Evolutionary conservation across 2,797 vertebrate genomes (phyloP), one percentile per base, ranked within the genome.

Genomic region (Gobionotothen gibberifrons): DNA sequence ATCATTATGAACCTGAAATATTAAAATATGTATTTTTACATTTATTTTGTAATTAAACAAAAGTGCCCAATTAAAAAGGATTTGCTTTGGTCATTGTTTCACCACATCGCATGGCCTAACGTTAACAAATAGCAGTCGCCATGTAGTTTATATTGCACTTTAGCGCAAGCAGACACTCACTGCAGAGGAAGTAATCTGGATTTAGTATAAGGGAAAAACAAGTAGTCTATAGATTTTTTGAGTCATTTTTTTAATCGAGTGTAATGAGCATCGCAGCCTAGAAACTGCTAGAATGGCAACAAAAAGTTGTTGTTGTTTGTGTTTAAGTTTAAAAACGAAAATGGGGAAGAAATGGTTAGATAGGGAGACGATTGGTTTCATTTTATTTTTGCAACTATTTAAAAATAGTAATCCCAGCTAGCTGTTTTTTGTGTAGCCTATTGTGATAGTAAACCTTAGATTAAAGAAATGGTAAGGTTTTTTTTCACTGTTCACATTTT

Each of bases 401-500:
- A 3, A 11, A 43, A 11, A 11, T 43, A 3, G 12, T 3, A 39
- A 17, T 21, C 16, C 10, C 6, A 21, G 8, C 36, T 15, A 56
- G 11, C 32, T 36, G 8, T 9, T 36, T 36, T 36, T 9, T 36
- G 32, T 36, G 32, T 9, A 9, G 32, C 32, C 32, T 36, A 36
- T 36, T 7, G 32, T 36, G 32, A 36, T 36, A 36, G 32, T 8
- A 22, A 6, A 1, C 1, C 8, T 63, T 15, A 9, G 48, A 8
- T 67, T 22, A 17, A 53, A 1, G 9, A 52, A 40, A 52, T 47
- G 36, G 9, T 15, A 15, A 52, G n/a, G 3, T 2, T 0, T 26
- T 17, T 62, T 51, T 56, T 17, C 44, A 49, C 5, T 56, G 42
- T 48, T 71, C 9, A 52, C 13, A 58, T 71, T 54, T 32, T 40